Conservation (phyloP, 2,113 vertebrate species). For the Upupa epops region DNA sequence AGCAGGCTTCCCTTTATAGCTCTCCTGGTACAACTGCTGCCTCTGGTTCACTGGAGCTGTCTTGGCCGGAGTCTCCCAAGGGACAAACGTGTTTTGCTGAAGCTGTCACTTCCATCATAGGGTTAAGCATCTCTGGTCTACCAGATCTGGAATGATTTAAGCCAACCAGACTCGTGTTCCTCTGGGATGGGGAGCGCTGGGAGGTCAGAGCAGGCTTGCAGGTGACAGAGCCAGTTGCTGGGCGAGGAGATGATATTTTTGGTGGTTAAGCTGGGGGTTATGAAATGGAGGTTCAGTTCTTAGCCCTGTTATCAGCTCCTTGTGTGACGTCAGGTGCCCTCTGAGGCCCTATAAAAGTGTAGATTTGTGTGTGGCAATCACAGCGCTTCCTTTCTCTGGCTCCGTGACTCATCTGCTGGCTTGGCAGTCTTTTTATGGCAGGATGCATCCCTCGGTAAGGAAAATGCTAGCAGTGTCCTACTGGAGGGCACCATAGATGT, state of each 20-base stretch:
- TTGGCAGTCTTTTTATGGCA: background rate
- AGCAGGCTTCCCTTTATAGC: constrained; percentile 66
- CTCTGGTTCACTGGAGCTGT: background rate
- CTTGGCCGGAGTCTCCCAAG: background rate
- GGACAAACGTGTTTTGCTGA: background rate
- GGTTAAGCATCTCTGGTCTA: background rate
- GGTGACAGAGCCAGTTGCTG: background rate
- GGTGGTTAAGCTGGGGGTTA: fast-evolving
- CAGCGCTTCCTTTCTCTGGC: background rate
- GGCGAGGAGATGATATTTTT: background rate
- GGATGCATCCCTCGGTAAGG: background rate
- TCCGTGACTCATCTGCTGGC: constrained; percentile 44
- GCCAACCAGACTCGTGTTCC: background rate
- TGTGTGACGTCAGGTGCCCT: background rate
- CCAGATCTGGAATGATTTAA: background rate
- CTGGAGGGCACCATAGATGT: background rate
- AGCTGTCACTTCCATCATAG: background rate
- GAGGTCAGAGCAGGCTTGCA: background rate
- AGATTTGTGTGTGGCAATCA: background rate
- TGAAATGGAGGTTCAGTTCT: background rate
- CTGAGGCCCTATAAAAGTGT: background rate
- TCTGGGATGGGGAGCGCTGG: background rate
- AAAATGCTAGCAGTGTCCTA: background rate
- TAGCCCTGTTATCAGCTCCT: background rate
- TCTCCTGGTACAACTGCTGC: constrained; percentile 11